A percentile compares a stretch with the other conserved stretches of the same genome.
Evolutionary conservation across 2,797 vertebrate genomes (phyloP).

Genomic region (Harpagifer antarcticus): DNA sequence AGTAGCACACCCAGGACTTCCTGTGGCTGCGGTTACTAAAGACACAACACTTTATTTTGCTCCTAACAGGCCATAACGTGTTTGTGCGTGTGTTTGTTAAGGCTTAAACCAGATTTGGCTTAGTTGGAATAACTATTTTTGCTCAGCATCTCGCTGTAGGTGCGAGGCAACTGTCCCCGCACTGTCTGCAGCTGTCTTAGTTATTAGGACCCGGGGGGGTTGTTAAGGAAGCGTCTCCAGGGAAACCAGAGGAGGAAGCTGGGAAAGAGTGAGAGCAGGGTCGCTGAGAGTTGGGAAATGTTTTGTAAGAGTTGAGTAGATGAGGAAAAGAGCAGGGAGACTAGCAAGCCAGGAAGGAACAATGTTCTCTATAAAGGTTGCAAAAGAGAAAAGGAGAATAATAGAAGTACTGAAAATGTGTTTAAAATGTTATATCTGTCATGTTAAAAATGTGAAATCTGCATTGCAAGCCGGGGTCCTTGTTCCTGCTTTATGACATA

Average conservation of each 20-base stretch:
- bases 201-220: slow-evolving; percentile 28
- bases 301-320: slow-evolving; percentile 46
- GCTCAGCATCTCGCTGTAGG: not conserved
- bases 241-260: slow-evolving; percentile 23
- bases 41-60: slow-evolving; percentile 14
- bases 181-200: slow-evolving; percentile 39
- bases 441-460: not conserved
- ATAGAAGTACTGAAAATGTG: not conserved
- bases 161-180: slow-evolving; percentile 34
- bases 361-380: slow-evolving; percentile 12
- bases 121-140: slow-evolving; percentile 35
- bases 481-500: not conserved
- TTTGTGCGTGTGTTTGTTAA: slow-evolving; percentile 4
- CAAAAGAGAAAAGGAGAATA: not conserved
- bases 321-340: not conserved
- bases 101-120: slow-evolving; percentile 20
- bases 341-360: not conserved
- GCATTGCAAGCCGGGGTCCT: not conserved
- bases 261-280: slow-evolving; percentile 11
- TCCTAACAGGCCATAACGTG: too few relatives aligned
- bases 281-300: slow-evolving; percentile 35
- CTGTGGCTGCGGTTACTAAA: slow-evolving; percentile 34
- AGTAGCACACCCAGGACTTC: slow-evolving; percentile 8
- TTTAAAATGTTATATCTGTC: not conserved
- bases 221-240: slow-evolving; percentile 54